These are phyloP conservation scores for Myotis daubentonii DNA, from an alignment of 2,797 vertebrate genomes.

Conservation along the genomic window DNA sequence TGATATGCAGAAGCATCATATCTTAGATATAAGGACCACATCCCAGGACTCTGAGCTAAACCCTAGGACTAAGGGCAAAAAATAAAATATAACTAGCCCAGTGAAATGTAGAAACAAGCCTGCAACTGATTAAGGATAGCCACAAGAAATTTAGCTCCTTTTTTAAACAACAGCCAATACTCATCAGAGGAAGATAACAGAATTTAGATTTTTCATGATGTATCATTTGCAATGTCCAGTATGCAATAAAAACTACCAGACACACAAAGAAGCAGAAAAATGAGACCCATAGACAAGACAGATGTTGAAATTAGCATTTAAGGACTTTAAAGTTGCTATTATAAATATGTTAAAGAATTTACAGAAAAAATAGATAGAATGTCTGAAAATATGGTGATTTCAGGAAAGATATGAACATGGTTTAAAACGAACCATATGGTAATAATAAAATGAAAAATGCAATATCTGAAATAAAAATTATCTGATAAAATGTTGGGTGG, in stretches of 20 bases:
- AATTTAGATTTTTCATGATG: background rate
- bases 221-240: background rate
- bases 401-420: conserved; percentile 1
- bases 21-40: background rate
- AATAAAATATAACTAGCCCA: background rate
- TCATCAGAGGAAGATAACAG: background rate
- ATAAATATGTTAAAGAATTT: background rate
- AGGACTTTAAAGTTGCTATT: background rate
- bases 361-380: background rate
- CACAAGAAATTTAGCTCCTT: background rate
- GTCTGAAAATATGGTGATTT: background rate
- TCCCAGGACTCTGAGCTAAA: background rate
- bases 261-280: background rate
- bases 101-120: background rate
- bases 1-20: background rate
- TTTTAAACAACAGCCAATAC: background rate
- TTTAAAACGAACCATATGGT: background rate
- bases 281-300: background rate
- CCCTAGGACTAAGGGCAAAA: background rate
- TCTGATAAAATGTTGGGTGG: background rate
- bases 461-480: conserved; percentile 48
- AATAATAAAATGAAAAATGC: background rate
- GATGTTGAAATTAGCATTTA: background rate
- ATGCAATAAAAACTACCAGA: background rate
- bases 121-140: background rate